phyloP scores from a whole-genome alignment of 2,888 invertebrate genomes.

The Tricholauxania praeusta region DNA sequence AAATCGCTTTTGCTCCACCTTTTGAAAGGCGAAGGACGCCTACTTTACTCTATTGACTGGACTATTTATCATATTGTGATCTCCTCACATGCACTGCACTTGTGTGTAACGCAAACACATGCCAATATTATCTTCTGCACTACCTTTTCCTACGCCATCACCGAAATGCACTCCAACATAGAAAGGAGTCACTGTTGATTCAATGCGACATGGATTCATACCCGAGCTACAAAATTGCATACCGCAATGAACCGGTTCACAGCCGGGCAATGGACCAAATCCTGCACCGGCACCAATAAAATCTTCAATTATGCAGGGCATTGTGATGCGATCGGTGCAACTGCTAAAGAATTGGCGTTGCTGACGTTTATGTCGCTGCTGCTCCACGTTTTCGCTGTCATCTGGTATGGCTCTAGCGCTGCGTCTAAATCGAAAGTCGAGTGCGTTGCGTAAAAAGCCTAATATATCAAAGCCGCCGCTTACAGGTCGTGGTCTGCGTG shows the following conservation, averaged over 20 bases:
- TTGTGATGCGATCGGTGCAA: constrained; percentile 80
- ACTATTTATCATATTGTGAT: too few species aligned
- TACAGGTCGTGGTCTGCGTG: constrained; percentile 58
- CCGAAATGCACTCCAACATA: constrained; percentile 84
- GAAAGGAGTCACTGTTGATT: constrained; percentile 82
- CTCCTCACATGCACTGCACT: constrained; percentile 73
- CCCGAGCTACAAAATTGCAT: constrained; percentile 75
- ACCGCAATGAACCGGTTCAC: constrained; percentile 85
- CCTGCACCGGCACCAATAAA: constrained; percentile 75
- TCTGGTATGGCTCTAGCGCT: neutral
- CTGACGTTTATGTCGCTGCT: neutral
- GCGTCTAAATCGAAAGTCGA: constrained; percentile 54
- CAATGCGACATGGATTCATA: constrained; percentile 71
- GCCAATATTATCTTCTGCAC: constrained; percentile 85
- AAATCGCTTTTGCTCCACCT: too few species aligned
- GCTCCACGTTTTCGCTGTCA: constrained; percentile 18
- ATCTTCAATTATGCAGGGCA: constrained; percentile 88
- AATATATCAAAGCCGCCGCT: constrained; percentile 64
- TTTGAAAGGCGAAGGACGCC: too few species aligned
- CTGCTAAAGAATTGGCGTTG: constrained; percentile 60
- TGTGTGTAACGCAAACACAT: constrained; percentile 83
- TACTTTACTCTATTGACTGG: too few species aligned
- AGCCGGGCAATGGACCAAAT: constrained; percentile 68
- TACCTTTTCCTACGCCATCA: constrained; percentile 74
- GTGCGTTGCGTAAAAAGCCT: constrained; percentile 62